Percentiles rank a stretch among this genome's conserved stretches.
These are phyloP conservation scores for Seira sanloemensis DNA, from an alignment of 2,888 invertebrate genomes.

Conservation along the genomic window DNA sequence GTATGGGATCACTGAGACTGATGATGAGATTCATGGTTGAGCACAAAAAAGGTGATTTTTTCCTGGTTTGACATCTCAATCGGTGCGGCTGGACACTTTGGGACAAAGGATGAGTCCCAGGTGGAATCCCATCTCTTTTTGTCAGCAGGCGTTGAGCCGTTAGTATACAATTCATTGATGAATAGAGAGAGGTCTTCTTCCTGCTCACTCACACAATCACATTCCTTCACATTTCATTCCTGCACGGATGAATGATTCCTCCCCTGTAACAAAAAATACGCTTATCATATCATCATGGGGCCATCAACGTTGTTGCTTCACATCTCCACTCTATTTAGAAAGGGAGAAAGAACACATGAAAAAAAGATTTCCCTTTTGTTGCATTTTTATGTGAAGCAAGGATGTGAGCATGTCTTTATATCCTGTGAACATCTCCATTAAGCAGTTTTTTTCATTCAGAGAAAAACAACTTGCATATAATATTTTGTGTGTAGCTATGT, in stretches of 20 bases:
- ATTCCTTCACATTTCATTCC: slow-evolving; percentile 28
- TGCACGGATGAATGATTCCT: slow-evolving; percentile 34
- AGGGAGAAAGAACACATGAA: not conserved
- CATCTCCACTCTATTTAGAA: not conserved
- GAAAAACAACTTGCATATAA: slow-evolving; percentile 31
- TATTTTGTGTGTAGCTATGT: not conserved
- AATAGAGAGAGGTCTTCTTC: slow-evolving; percentile 35
- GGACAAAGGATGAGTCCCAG: slow-evolving; percentile 73
- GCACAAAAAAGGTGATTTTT: slow-evolving; percentile 61
- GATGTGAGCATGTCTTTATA: slow-evolving; percentile 14
- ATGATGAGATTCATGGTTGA: slow-evolving; percentile 42
- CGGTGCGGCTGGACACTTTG: slow-evolving; percentile 72
- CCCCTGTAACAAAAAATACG: slow-evolving; percentile 15
- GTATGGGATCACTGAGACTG: not conserved
- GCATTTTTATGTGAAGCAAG: not conserved
- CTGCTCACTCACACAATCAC: slow-evolving; percentile 23
- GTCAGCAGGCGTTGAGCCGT: slow-evolving; percentile 73
- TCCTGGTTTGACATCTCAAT: slow-evolving; percentile 72
- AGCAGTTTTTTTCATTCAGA: slow-evolving; percentile 37
- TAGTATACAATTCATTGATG: slow-evolving; percentile 60
- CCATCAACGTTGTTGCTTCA: slow-evolving; percentile 40
- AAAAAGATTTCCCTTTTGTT: slow-evolving; percentile 29
- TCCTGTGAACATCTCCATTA: slow-evolving; percentile 54
- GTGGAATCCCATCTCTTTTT: slow-evolving; percentile 71
- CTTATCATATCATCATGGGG: slow-evolving; percentile 38